Conservation (phyloP, 2,113 vertebrate genomes). For the Saccopteryx leptura region DNA sequence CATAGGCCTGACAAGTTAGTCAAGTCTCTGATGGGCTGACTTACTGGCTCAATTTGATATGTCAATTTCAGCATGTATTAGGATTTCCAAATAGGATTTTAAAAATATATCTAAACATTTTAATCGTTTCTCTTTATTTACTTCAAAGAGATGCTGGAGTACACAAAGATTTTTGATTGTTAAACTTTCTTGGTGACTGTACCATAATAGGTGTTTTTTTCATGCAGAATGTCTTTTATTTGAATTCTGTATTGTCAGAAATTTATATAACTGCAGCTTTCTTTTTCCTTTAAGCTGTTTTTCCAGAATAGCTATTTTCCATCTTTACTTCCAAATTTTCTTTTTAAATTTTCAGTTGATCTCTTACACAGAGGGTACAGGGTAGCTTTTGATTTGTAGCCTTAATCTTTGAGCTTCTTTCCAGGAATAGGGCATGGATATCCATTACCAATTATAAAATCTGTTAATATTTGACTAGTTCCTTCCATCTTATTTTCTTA, state of each 20-base stretch:
- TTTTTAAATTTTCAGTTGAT: not conserved
- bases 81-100: not conserved
- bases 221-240: not conserved
- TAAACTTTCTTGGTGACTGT: conserved; percentile 1
- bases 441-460: not conserved
- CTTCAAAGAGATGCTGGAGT: not conserved
- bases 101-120: conserved; percentile 17
- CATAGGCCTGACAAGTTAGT: not conserved
- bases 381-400: not conserved
- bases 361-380: not conserved
- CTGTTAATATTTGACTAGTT: not conserved
- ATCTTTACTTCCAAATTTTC: not conserved
- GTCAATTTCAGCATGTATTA: not conserved
- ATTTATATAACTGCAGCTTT: not conserved
- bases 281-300: not conserved
- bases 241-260: not conserved
- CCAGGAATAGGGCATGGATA: not conserved
- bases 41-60: not conserved
- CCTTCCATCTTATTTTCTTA: not conserved
- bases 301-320: not conserved
- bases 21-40: not conserved
- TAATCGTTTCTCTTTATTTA: conserved; percentile 30
- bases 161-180: not conserved
- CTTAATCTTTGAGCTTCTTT: not conserved
- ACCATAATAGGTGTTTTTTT: not conserved